These are phyloP conservation scores for Diorhabda elongata DNA, from an alignment of 1,140 invertebrate species.

Conservation along the genomic window DNA sequence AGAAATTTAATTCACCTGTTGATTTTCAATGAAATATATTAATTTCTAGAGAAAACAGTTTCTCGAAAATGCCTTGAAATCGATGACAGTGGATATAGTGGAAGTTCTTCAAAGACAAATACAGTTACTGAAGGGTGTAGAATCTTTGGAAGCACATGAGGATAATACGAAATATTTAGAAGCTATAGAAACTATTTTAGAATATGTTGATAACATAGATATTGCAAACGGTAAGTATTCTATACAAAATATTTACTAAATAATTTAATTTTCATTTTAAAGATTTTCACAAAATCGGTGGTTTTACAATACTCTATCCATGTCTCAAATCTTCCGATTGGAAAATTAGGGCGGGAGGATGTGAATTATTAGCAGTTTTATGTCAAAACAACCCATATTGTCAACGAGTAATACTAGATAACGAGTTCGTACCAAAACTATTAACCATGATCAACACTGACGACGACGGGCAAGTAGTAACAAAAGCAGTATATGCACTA, in stretches of 20 bases:
- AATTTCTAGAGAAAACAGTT: conserved; percentile 61
- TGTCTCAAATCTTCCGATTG: conserved; percentile 61
- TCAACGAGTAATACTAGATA: conserved; percentile 61
- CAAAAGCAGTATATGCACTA: conserved; percentile 70
- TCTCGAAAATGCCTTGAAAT: conserved; percentile 63
- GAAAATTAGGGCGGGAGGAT: conserved; percentile 58
- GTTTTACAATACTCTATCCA: conserved; percentile 63
- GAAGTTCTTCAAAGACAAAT: conserved; percentile 60
- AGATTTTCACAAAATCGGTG: conserved; percentile 80
- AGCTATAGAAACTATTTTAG: conserved; percentile 57
- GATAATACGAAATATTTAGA: conserved; percentile 54
- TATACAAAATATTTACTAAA: too few species aligned
- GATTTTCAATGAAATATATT: conserved; percentile 20
- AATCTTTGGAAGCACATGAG: conserved; percentile 50
- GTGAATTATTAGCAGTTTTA: conserved; percentile 66
- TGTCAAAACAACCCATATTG: conserved; percentile 78
- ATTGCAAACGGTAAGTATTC: conserved; percentile 60
- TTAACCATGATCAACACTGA: conserved; percentile 64
- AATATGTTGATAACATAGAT: conserved; percentile 67
- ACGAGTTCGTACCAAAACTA: conserved; percentile 59
- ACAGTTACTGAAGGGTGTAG: conserved; percentile 52
- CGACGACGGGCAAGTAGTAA: conserved; percentile 52
- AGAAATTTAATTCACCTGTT: conserved; percentile 4
- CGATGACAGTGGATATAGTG: conserved; percentile 62
- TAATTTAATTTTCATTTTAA: neutral